A percentile compares a stretch with the other conserved stretches of the same genome.
These are phyloP conservation scores for Acanthococcus lagerstroemiae DNA, from an alignment of 2,888 invertebrate genomes.

Conservation along the genomic window DNA sequence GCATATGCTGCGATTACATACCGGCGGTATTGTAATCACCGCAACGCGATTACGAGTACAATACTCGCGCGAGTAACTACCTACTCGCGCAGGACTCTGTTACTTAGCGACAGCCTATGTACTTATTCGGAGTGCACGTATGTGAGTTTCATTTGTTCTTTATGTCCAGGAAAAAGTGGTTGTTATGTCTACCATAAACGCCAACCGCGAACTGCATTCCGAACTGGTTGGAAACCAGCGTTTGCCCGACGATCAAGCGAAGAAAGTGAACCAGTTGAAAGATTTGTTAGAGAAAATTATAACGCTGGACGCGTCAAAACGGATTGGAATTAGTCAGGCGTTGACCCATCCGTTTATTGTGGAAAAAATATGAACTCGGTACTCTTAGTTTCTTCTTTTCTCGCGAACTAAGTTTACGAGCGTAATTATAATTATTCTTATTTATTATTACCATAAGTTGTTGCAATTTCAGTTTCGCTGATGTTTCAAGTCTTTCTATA, in stretches of 20 bases:
- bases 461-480: not conserved
- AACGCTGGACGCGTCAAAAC: slow-evolving; percentile 82
- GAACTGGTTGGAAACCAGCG: slow-evolving; percentile 84
- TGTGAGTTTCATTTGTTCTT: too few relatives aligned
- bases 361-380: slow-evolving; percentile 62
- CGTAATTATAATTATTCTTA: too few relatives aligned
- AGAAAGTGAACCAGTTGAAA: slow-evolving; percentile 83
- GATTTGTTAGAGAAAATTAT: slow-evolving; percentile 86
- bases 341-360: slow-evolving; percentile 90
- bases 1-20: too few relatives aligned
- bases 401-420: too few relatives aligned
- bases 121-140: too few relatives aligned
- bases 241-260: slow-evolving; percentile 74
- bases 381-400: slow-evolving; percentile 1
- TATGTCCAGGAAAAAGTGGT: slow-evolving; percentile 96
- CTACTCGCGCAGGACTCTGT: too few relatives aligned
- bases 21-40: too few relatives aligned
- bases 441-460: too few relatives aligned
- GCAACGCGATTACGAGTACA: too few relatives aligned
- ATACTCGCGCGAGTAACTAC: too few relatives aligned
- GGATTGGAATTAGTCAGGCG: slow-evolving; percentile 88
- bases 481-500: too few relatives aligned
- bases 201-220: slow-evolving; percentile 70
- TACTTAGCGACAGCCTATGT: too few relatives aligned
- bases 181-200: slow-evolving; percentile 82